Evolutionary conservation across 2,888 invertebrate genomes (phyloP).

Genomic region (Caenorhabditis zanzibari): DNA sequence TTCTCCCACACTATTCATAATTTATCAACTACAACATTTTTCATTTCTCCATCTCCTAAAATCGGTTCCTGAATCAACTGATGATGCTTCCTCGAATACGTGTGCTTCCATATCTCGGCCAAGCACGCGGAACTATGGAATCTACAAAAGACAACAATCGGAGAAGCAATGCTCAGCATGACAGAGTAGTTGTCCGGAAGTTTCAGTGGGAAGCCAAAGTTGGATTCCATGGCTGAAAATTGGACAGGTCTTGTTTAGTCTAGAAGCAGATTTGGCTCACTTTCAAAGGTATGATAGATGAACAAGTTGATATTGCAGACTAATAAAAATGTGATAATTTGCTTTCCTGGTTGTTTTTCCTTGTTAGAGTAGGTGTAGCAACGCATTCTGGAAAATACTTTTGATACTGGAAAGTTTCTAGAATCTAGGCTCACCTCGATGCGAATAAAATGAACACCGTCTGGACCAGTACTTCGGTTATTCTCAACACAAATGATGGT

Average conservation of each 20-base stretch:
- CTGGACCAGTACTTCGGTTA: conserved; percentile 35
- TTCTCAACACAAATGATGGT: conserved; percentile 22
- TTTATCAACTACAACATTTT: conserved; percentile 19
- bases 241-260: no score
- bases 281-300: conserved; percentile 75
- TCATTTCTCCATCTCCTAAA: neutral
- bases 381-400: conserved; percentile 57
- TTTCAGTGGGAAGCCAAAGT: conserved; percentile 36
- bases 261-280: conserved; percentile 11
- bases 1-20: neutral
- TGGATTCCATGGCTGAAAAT: conserved; percentile 43
- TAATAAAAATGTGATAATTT: conserved; percentile 81
- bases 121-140: conserved; percentile 74
- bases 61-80: conserved; percentile 12
- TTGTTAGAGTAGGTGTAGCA: conserved; percentile 47
- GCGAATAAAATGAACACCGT: conserved; percentile 42
- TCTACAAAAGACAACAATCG: conserved; percentile 51
- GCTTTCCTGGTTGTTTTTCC: conserved; percentile 77
- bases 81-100: conserved; percentile 65
- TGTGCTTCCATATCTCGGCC: conserved; percentile 74
- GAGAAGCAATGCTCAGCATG: conserved; percentile 42
- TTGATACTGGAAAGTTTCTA: neutral
- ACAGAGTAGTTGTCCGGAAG: conserved; percentile 40
- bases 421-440: conserved; percentile 63
- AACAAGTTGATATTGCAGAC: conserved; percentile 81